Conservation (phyloP, 2,113 vertebrate species). For the Talpa occidentalis region DNA sequence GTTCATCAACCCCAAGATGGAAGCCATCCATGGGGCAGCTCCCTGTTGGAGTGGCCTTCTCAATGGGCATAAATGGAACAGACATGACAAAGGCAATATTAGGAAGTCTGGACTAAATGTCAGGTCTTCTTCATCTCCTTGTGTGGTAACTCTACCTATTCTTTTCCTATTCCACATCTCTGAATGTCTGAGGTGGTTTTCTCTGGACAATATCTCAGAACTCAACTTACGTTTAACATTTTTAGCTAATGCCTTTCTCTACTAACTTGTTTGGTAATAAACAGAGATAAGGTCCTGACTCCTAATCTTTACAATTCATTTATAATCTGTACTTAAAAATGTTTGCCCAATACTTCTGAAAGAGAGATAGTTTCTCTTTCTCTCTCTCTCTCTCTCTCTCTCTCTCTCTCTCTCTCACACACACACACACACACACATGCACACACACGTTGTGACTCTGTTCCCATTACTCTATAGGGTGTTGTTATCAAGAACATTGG, state of each 20-base stretch:
- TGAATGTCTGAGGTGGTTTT: not conserved
- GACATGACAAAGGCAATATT: no score
- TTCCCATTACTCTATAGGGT: not conserved
- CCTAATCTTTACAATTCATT: not conserved
- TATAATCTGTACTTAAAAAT: not conserved
- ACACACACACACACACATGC: no score
- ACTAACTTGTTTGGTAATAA: not conserved
- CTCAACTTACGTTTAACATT: not conserved
- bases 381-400: no score
- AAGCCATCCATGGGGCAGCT: fast-evolving
- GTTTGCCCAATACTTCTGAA: not conserved
- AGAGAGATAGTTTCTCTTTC: not conserved
- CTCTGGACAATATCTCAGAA: no score
- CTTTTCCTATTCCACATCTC: not conserved
- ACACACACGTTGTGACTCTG: not conserved
- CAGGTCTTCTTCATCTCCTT: not conserved
- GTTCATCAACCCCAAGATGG: fast-evolving
- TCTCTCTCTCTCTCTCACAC: not conserved
- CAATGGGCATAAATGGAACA: not conserved
- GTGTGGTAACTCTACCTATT: not conserved
- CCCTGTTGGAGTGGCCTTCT: not conserved
- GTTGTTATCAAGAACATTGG: not conserved
- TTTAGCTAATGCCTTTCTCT: not conserved
- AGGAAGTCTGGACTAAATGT: not conserved
- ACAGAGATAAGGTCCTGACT: not conserved